Percentiles rank a stretch among this genome's conserved stretches.
phyloP scores from a whole-genome alignment of 2,797 vertebrate species.

The Cossypha caffra region DNA sequence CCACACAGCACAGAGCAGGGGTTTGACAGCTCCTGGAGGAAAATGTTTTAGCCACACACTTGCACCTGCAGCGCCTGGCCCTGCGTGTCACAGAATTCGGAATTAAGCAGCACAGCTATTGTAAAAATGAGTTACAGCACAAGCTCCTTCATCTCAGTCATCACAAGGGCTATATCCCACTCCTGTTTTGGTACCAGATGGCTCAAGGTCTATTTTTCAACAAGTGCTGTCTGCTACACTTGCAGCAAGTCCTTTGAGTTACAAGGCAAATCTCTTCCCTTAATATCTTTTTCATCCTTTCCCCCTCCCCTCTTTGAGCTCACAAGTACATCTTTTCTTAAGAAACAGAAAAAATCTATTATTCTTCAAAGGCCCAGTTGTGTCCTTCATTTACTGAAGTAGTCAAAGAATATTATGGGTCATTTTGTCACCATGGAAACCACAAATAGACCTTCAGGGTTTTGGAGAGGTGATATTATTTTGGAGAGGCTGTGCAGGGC shows the following conservation, averaged over 20 bases:
- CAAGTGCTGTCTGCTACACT: conserved; percentile 63
- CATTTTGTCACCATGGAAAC: conserved; percentile 72
- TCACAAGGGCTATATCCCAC: conserved; percentile 25
- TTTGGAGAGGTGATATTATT: conserved; percentile 68
- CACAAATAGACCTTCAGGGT: conserved; percentile 61
- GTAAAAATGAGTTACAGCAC: conserved; percentile 40
- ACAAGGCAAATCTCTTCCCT: conserved; percentile 35
- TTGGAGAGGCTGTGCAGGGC: conserved; percentile 58
- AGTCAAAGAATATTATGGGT: conserved; percentile 69
- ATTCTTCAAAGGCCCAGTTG: conserved; percentile 59
- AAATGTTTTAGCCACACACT: conserved; percentile 2
- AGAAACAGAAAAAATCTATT: conserved; percentile 55
- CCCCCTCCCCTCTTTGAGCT: neutral
- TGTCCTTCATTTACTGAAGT: conserved; percentile 62
- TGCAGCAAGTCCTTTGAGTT: conserved; percentile 52
- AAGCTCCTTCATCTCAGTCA: conserved; percentile 48
- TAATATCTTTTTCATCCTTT: conserved; percentile 54
- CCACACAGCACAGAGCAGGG: neutral
- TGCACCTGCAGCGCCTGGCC: conserved; percentile 8
- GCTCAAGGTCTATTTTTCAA: conserved; percentile 64
- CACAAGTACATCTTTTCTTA: conserved; percentile 48
- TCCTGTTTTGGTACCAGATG: conserved; percentile 62
- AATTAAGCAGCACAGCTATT: conserved; percentile 47
- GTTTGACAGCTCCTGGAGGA: neutral
- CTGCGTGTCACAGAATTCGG: neutral